Percentiles rank a stretch among this genome's conserved stretches.
Conservation (phyloP, 2,113 vertebrate species). For the Shinisaurus crocodilurus region DNA sequence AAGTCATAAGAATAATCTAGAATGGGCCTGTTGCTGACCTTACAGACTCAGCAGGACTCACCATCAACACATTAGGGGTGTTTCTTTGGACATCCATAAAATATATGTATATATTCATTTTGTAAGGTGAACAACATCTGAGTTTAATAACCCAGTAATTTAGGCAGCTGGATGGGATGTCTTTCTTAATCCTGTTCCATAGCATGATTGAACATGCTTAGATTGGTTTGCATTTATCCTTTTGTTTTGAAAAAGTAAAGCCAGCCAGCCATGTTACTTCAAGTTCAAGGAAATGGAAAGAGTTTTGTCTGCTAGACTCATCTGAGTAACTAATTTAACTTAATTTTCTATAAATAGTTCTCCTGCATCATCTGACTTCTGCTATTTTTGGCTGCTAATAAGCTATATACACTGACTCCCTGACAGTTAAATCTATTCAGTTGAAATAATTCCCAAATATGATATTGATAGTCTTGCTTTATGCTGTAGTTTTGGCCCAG, state of each 20-base stretch:
- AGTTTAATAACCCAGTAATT: neutral
- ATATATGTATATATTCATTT: neutral
- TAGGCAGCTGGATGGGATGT: neutral
- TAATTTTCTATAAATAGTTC: conserved; percentile 65
- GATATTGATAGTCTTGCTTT: conserved; percentile 53
- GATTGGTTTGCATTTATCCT: conserved; percentile 7
- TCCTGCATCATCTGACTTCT: conserved; percentile 55
- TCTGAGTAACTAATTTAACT: conserved; percentile 57
- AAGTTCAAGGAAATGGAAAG: conserved; percentile 35
- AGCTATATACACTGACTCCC: conserved; percentile 18
- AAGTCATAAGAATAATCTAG: no score
- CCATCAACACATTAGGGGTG: no score
- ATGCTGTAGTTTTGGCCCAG: conserved; percentile 41
- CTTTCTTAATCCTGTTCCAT: neutral
- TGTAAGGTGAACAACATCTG: neutral
- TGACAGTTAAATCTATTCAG: conserved; percentile 46
- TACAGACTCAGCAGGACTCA: no score
- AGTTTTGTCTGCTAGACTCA: conserved; percentile 39
- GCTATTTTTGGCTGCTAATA: conserved; percentile 64
- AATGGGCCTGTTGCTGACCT: no score
- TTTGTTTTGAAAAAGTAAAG: neutral
- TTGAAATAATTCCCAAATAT: conserved; percentile 40
- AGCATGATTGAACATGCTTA: neutral
- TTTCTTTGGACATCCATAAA: neutral
- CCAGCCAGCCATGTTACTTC: conserved; percentile 26